Evolutionary conservation across 2,797 vertebrate species (phyloP).

Genomic region (Geotrypetes seraphini): DNA sequence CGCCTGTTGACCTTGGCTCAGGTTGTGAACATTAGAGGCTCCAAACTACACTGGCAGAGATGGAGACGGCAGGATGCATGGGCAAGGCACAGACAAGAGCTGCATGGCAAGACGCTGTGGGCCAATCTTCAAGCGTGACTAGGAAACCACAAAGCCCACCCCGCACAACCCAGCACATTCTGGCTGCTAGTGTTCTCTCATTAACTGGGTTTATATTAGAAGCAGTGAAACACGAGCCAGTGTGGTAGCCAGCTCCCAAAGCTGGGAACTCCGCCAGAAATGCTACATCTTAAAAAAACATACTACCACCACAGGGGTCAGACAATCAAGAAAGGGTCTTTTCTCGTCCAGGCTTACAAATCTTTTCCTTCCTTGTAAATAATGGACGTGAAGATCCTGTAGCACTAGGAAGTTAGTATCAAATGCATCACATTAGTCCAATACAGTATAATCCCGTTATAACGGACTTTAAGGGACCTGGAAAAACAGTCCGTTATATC

Average conservation of each 20-base stretch:
- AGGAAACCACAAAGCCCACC: not conserved
- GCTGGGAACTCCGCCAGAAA: constrained; percentile 14
- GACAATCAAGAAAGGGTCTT: not conserved
- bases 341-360: not conserved
- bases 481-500: too few species aligned
- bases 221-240: constrained; percentile 2
- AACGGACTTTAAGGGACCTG: too few species aligned
- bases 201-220: constrained; percentile 1
- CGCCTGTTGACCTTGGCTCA: too few species aligned
- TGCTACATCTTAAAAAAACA: constrained; percentile 5
- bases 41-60: not conserved
- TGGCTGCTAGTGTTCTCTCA: constrained; percentile 7
- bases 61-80: too few species aligned
- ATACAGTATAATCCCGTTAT: too few species aligned
- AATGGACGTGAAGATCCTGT: too few species aligned
- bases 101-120: not conserved
- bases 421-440: too few species aligned
- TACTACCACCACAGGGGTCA: not conserved
- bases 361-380: too few species aligned
- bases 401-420: too few species aligned
- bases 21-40: too few species aligned
- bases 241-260: constrained; percentile 7
- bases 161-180: not conserved
- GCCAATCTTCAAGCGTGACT: not conserved
- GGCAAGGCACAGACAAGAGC: too few species aligned